phyloP scores from a whole-genome alignment of 2,797 vertebrate genomes.

The Tokudaia muenninki region DNA sequence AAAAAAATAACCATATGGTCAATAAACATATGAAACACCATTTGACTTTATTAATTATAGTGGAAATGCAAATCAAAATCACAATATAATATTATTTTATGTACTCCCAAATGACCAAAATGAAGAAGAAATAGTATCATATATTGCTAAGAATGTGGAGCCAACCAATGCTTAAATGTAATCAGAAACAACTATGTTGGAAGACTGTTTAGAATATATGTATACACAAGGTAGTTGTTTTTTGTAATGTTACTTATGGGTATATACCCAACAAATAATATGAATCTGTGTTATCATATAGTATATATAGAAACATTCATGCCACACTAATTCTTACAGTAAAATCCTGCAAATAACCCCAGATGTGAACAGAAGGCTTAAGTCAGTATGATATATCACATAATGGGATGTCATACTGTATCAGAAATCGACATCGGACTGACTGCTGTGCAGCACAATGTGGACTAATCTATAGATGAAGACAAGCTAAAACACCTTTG shows the following conservation, averaged over 20 bases:
- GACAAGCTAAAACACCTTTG: conserved; percentile 10
- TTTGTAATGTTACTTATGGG: neutral
- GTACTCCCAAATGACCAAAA: neutral
- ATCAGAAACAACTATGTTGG: neutral
- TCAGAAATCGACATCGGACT: neutral
- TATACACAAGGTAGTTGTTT: neutral
- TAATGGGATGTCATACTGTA: too few relatives aligned
- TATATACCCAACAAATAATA: neutral
- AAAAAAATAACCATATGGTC: neutral
- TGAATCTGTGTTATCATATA: neutral
- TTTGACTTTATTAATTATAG: neutral
- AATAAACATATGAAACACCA: neutral
- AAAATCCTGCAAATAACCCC: neutral
- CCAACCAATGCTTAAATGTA: neutral
- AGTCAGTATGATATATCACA: neutral
- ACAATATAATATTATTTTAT: neutral
- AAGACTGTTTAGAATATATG: neutral
- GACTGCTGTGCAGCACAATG: neutral
- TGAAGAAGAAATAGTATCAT: neutral
- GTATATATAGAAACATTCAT: neutral
- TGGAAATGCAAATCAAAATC: neutral
- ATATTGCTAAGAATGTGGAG: neutral
- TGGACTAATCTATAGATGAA: neutral
- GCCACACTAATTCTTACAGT: neutral
- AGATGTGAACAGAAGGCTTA: neutral